Conservation (phyloP, 2,113 vertebrate species). For the Entelurus aequoreus region DNA sequence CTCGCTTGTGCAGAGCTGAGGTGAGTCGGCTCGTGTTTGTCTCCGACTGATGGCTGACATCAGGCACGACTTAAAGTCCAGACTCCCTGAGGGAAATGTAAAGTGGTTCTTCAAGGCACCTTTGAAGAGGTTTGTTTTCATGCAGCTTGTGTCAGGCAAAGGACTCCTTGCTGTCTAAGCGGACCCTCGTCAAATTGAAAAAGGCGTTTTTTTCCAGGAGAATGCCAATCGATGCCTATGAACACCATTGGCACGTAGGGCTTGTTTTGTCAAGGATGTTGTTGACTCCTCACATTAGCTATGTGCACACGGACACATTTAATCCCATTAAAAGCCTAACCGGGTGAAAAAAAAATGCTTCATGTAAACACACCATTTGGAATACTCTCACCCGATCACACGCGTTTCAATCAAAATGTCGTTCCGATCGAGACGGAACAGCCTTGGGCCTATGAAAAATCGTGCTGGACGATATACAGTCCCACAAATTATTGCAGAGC, state of each 20-base stretch:
- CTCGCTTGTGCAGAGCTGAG: conserved; percentile 39
- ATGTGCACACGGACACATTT: conserved; percentile 1
- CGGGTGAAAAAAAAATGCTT: too few relatives aligned
- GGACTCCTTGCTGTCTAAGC: conserved; percentile 20
- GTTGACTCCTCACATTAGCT: background rate
- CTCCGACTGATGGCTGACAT: conserved; percentile 39
- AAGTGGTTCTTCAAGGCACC: conserved; percentile 52
- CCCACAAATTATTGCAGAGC: too few relatives aligned
- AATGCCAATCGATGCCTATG: conserved; percentile 10
- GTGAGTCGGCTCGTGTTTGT: conserved; percentile 20
- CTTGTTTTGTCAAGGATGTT: conserved; percentile 5
- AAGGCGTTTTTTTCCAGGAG: conserved; percentile 19
- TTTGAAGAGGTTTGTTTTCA: conserved; percentile 50
- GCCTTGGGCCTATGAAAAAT: too few relatives aligned
- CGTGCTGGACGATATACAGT: too few relatives aligned
- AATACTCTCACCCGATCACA: too few relatives aligned
- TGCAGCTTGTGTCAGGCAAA: conserved; percentile 38
- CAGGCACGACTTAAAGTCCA: conserved; percentile 46
- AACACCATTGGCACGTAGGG: background rate
- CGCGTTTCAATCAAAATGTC: too few relatives aligned
- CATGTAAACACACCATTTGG: too few relatives aligned
- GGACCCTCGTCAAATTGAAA: conserved; percentile 12
- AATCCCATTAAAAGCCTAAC: too few relatives aligned
- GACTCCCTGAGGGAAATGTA: conserved; percentile 38
- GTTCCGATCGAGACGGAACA: too few relatives aligned